These are phyloP conservation scores for Leptodactylus fallax DNA, from an alignment of 2,797 vertebrate genomes.

Conservation along the genomic window DNA sequence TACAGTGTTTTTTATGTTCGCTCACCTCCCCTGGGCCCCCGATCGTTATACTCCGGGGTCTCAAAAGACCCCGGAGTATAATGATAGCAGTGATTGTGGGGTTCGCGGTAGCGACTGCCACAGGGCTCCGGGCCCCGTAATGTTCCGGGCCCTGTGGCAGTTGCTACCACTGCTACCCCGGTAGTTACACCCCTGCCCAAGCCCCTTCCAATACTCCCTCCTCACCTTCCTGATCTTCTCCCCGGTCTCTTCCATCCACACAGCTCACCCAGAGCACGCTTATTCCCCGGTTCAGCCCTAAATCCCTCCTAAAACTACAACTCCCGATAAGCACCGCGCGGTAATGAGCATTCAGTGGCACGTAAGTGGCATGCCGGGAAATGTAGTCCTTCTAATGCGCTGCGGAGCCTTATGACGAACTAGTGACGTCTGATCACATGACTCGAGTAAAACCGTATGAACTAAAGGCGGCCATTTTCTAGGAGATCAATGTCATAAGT, in stretches of 20 bases:
- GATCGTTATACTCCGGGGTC: too few species aligned
- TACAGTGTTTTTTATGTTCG: too few species aligned
- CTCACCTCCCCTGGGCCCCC: too few species aligned
- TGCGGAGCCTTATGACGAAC: too few species aligned
- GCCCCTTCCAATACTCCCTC: neutral
- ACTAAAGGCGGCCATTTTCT: neutral
- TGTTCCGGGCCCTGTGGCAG: too few species aligned
- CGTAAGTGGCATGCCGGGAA: slow-evolving; percentile 1
- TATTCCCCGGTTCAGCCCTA: neutral
- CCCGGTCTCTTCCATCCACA: neutral
- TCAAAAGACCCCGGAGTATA: too few species aligned
- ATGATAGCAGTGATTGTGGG: too few species aligned
- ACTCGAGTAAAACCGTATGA: neutral
- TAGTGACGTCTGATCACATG: neutral
- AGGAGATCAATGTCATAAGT: neutral
- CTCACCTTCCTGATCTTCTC: slow-evolving; percentile 24
- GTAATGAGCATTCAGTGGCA: too few species aligned
- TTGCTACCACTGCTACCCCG: too few species aligned
- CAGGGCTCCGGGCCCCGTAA: too few species aligned
- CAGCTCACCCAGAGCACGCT: neutral
- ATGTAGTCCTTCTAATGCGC: neutral
- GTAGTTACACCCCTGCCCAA: neutral
- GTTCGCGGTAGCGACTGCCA: too few species aligned
- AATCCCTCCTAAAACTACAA: neutral
- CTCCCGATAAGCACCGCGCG: slow-evolving; percentile 19